Evolutionary conservation across 2,797 vertebrate genomes (phyloP).

Genomic region (Brachyrhaphis roseni): DNA sequence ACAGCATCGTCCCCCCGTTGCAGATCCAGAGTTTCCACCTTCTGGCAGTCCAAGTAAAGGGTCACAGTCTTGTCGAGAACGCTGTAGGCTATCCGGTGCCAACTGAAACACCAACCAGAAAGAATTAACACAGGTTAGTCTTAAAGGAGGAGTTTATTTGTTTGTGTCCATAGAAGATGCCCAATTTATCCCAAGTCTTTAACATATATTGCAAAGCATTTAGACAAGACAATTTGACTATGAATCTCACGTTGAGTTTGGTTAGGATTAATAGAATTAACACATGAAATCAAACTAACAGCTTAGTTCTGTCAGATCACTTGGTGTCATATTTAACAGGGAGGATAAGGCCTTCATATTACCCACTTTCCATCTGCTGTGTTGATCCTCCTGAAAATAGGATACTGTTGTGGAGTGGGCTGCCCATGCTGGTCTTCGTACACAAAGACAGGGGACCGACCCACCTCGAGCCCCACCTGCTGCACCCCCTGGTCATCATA

Average conservation of each 20-base stretch:
- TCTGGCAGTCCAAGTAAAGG: constrained; percentile 86
- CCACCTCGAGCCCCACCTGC: constrained; percentile 89
- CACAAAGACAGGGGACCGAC: constrained; percentile 83
- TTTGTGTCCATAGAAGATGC: constrained; percentile 12
- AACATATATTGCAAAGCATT: constrained; percentile 21
- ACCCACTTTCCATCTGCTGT: constrained; percentile 91
- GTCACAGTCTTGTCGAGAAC: constrained; percentile 82
- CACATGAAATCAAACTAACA: constrained; percentile 1
- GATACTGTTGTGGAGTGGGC: constrained; percentile 81
- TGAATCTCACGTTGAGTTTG: neutral
- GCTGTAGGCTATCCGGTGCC: constrained; percentile 90
- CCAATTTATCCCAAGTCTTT: constrained; percentile 6
- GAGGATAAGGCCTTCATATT: constrained; percentile 2
- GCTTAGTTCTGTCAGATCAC: neutral
- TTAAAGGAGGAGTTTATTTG: neutral
- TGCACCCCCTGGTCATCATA: constrained; percentile 85
- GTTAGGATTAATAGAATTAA: constrained; percentile 5
- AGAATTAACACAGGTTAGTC: neutral
- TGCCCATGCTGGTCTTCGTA: constrained; percentile 86
- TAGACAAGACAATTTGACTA: neutral
- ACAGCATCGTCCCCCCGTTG: constrained; percentile 74
- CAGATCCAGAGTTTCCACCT: constrained; percentile 76
- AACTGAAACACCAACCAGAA: constrained; percentile 74
- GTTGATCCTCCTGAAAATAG: constrained; percentile 86
- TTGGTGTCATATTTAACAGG: neutral